Conservation (phyloP, 2,113 vertebrate species). For the Pandion haliaetus region DNA sequence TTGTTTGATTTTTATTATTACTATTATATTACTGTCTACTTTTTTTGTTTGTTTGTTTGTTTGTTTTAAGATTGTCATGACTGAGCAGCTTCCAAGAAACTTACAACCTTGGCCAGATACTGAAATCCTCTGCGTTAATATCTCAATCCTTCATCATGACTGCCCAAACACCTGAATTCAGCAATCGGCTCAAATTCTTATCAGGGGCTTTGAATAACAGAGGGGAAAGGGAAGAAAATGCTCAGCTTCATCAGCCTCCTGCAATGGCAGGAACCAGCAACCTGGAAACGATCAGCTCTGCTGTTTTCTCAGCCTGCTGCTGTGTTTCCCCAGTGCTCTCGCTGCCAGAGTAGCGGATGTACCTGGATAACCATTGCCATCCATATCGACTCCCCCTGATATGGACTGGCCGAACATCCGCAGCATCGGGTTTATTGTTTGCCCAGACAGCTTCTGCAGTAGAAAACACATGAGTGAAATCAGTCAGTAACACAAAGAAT, state of each 20-base stretch:
- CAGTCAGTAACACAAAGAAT: background rate
- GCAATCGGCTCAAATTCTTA: background rate
- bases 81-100: background rate
- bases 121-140: background rate
- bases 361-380: conserved; percentile 95
- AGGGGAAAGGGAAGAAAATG: background rate
- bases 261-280: background rate
- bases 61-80: background rate
- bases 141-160: background rate
- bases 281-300: background rate
- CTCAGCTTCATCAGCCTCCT: background rate
- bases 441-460: conserved; percentile 87
- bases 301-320: background rate
- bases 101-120: background rate
- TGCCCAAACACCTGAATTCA: background rate
- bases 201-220: background rate
- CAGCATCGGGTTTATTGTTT: conserved; percentile 80
- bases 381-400: conserved; percentile 96
- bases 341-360: background rate
- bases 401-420: conserved; percentile 98
- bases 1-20: background rate
- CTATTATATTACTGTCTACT: background rate
- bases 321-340: background rate
- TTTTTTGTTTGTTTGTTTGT: background rate
- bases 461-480: conserved; percentile 22